Percentiles rank a stretch among this genome's conserved stretches.
Conservation (phyloP, 2,888 invertebrate species). For the Trachelus tabidus region DNA sequence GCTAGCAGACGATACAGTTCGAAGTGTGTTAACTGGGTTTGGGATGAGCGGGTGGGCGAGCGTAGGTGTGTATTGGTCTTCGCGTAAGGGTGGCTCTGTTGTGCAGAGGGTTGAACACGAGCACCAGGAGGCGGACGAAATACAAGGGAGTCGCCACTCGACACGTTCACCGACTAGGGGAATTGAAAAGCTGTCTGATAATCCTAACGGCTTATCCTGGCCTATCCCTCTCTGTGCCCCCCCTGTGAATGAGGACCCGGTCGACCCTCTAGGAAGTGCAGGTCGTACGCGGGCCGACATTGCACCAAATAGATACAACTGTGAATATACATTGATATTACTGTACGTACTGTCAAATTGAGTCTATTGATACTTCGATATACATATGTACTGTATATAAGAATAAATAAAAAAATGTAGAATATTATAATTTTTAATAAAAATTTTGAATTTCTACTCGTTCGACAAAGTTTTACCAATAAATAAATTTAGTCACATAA, state of each 20-base stretch:
- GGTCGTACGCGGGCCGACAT: not conserved
- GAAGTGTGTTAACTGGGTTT: slow-evolving; percentile 46
- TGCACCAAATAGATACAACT: not conserved
- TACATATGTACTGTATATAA: not conserved
- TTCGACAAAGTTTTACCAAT: not conserved
- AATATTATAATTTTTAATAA: not conserved
- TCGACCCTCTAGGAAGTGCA: not conserved
- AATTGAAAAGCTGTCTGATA: slow-evolving; percentile 64
- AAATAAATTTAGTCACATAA: not conserved
- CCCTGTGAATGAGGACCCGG: slow-evolving; percentile 35
- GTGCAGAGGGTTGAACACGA: slow-evolving; percentile 19
- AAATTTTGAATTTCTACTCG: no score
- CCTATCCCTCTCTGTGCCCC: slow-evolving; percentile 31
- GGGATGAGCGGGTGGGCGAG: slow-evolving; percentile 9
- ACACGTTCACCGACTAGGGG: slow-evolving; percentile 63
- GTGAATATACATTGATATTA: not conserved
- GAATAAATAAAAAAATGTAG: not conserved
- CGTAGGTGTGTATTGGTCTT: slow-evolving; percentile 5
- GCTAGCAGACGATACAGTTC: slow-evolving; percentile 4
- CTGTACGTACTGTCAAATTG: not conserved
- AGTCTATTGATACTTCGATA: not conserved
- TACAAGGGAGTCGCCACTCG: slow-evolving; percentile 49
- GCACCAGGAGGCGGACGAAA: slow-evolving; percentile 31
- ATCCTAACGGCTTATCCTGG: slow-evolving; percentile 60
- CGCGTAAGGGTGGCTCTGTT: slow-evolving; percentile 2